phyloP scores from a whole-genome alignment of 2,797 vertebrate species.

The Geotrypetes seraphini region DNA sequence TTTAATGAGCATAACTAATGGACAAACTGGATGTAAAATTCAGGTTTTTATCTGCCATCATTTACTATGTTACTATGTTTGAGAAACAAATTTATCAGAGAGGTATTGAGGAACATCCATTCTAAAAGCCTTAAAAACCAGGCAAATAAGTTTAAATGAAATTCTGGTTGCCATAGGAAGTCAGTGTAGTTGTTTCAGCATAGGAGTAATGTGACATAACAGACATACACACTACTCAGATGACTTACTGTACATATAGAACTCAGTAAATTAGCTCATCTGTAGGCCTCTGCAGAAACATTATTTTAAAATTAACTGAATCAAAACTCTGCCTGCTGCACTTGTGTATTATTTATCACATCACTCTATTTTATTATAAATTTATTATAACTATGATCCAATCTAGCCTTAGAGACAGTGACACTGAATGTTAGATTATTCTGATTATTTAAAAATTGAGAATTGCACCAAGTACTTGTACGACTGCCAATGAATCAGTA shows the following conservation, averaged over 20 bases:
- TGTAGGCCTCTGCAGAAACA: background rate
- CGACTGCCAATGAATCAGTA: constrained; percentile 60
- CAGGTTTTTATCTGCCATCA: no score
- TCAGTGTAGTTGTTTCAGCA: no score
- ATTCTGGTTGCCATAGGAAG: no score
- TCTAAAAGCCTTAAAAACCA: no score
- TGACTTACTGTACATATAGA: background rate
- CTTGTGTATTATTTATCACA: constrained; percentile 55
- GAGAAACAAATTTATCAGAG: no score
- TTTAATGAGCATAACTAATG: no score
- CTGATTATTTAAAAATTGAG: constrained; percentile 62
- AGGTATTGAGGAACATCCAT: no score
- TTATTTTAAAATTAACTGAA: constrained; percentile 8
- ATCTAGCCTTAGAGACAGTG: constrained; percentile 51
- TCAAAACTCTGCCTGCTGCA: constrained; percentile 22
- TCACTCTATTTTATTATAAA: constrained; percentile 55
- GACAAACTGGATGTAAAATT: no score
- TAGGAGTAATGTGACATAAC: no score
- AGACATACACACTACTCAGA: background rate
- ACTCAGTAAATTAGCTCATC: background rate
- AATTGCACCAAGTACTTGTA: constrained; percentile 59
- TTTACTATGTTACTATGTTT: no score
- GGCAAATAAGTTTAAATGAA: no score
- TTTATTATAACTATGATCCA: constrained; percentile 61
- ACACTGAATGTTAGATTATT: constrained; percentile 68